Conservation (phyloP, 2,888 invertebrate species). For the Noctua janthe region DNA sequence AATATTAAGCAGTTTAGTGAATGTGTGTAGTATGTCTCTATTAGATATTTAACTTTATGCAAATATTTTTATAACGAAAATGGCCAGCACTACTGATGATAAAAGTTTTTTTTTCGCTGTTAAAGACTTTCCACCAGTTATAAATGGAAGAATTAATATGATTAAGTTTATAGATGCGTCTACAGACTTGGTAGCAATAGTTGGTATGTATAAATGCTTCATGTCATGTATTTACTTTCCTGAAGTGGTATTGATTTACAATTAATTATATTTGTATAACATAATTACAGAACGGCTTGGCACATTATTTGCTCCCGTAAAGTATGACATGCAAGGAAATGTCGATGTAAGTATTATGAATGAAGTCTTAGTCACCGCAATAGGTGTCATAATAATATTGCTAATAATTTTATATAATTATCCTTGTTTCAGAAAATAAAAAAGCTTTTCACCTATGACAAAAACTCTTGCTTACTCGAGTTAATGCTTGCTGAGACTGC, state of each 20-base stretch:
- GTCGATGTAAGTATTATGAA: constrained; percentile 90
- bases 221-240: neutral
- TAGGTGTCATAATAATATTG: neutral
- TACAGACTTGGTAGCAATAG: constrained; percentile 90
- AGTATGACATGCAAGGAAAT: constrained; percentile 94
- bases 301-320: constrained; percentile 93
- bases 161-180: constrained; percentile 91
- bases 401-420: neutral
- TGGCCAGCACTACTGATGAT: constrained; percentile 72
- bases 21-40: constrained; percentile 63
- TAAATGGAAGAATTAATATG: constrained; percentile 91
- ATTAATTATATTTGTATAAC: constrained; percentile 1
- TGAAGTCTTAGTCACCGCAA: constrained; percentile 1
- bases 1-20: constrained; percentile 45
- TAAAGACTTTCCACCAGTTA: constrained; percentile 89
- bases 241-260: neutral
- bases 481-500: constrained; percentile 92
- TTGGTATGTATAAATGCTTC: constrained; percentile 89
- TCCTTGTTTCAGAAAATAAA: constrained; percentile 90
- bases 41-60: constrained; percentile 36
- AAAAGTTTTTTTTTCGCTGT: constrained; percentile 72
- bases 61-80: constrained; percentile 63
- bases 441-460: constrained; percentile 89
- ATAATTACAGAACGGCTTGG: constrained; percentile 93
- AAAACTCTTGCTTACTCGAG: constrained; percentile 91